Evolutionary conservation across 2,888 invertebrate genomes (phyloP), one percentile per base, ranked within the genome.

Genomic region (Phyto melanocephala): DNA sequence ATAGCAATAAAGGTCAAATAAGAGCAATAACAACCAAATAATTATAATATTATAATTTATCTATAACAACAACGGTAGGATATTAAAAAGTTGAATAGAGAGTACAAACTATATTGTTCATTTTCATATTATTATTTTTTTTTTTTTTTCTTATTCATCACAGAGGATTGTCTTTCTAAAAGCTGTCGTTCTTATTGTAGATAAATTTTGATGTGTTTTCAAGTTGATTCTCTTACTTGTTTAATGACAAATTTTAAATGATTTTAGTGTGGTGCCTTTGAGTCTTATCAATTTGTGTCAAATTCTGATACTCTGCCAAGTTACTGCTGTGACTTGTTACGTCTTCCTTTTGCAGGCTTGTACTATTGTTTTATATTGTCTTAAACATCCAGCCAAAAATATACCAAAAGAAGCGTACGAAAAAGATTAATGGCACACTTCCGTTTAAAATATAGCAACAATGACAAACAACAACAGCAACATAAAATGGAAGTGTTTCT

Each of bases 401-500:
- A n/a, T 4, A 10, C 10, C 5, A 22, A 45, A 56, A 76, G 75
- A 68, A 70, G 37, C n/a, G 15, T 42, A 33, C 28, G 60, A 13
- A 42, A 52, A 82, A 81, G 79, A 82, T 82, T 82, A 82, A 82
- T 82, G 79, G 52, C 58, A 47, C 37, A 82, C 82, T 79, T 82
- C 82, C 82, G 82, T 72, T 79, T 76, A 40, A 67, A 52, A 60
- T 45, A 58, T 58, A 42, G 56, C 67, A 62, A 56, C 56, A 50
- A 35, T 15, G 13, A 67, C 52, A 17, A 28, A 67, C 47, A 50
- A 33, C 24, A 37, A 37, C 28, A 63, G n/a, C 8, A 42, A 65
- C 42, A 65, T 1, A 24, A 67, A 67, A 42, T 28, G 37, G 47
- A n/a, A 72, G n/a, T 63, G 42, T 78, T 24, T 63, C 6, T 40